phyloP scores from a whole-genome alignment of 2,797 vertebrate genomes.

The Poeciliopsis gracilis region DNA sequence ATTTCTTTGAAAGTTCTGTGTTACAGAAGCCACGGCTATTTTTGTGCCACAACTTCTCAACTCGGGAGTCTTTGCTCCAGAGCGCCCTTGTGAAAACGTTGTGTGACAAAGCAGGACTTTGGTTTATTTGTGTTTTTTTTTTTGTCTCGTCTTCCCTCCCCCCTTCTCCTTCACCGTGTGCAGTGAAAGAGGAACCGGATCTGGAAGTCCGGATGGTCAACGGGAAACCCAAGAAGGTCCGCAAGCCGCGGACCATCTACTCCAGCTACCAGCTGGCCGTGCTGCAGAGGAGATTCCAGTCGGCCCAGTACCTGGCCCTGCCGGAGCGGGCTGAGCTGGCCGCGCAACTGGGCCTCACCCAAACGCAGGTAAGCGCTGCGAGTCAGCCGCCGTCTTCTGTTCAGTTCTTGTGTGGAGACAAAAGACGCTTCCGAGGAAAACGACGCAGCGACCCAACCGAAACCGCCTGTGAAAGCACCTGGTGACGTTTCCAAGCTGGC shows the following conservation, averaged over 20 bases:
- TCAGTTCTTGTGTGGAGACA: not conserved
- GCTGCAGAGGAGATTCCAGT: conserved; percentile 91
- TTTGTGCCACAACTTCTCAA: conserved; percentile 41
- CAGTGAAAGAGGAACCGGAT: conserved; percentile 92
- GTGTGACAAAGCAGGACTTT: not conserved
- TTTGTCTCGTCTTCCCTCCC: conserved; percentile 1
- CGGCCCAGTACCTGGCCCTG: conserved; percentile 91
- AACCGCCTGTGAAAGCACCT: not conserved
- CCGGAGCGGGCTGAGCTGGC: conserved; percentile 92
- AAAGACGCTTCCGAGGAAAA: not conserved
- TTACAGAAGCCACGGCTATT: conserved; percentile 61
- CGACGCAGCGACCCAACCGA: not conserved
- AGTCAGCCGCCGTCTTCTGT: too few species aligned
- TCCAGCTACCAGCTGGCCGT: conserved; percentile 93
- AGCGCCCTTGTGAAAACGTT: not conserved
- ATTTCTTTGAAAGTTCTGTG: conserved; percentile 75
- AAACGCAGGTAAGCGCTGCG: conserved; percentile 85
- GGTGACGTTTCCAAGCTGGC: not conserved
- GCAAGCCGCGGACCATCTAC: conserved; percentile 94
- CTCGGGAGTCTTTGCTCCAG: conserved; percentile 10
- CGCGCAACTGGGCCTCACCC: conserved; percentile 90
- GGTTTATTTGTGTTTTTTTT: not conserved
- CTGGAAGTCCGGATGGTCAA: conserved; percentile 92
- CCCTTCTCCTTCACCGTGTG: too few species aligned
- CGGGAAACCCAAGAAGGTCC: conserved; percentile 92